Conservation (phyloP, 1,140 invertebrate species). For the Drosophila auraria region DNA sequence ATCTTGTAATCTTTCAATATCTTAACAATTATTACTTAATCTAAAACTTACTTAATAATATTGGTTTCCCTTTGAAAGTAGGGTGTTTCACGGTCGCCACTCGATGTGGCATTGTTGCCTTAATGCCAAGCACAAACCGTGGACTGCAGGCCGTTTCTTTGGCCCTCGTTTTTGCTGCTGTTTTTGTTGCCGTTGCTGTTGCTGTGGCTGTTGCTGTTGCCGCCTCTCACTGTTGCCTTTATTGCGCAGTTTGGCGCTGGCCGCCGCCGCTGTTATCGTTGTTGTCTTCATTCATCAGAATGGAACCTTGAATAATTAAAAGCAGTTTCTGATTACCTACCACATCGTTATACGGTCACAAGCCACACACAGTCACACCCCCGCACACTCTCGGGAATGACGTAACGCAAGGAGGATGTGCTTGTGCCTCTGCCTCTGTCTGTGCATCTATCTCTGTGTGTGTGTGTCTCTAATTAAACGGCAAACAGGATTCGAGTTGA, state of each 20-base stretch:
- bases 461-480: slow-evolving; percentile 84
- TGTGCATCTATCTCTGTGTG: slow-evolving; percentile 51
- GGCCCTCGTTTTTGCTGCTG: slow-evolving; percentile 25
- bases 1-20: no score
- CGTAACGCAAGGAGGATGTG: slow-evolving; percentile 42
- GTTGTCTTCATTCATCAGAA: slow-evolving; percentile 84
- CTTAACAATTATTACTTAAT: no score
- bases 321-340: slow-evolving; percentile 84
- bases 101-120: slow-evolving; percentile 33
- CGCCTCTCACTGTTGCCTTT: slow-evolving; percentile 59
- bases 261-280: slow-evolving; percentile 63
- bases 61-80: no score
- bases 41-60: no score
- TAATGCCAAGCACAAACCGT: slow-evolving; percentile 68
- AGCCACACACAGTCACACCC: slow-evolving; percentile 59
- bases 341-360: slow-evolving; percentile 83
- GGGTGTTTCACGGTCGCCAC: background rate
- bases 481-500: slow-evolving; percentile 83
- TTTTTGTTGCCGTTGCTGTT: slow-evolving; percentile 14
- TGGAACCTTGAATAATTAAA: slow-evolving; percentile 84
- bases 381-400: slow-evolving; percentile 1
- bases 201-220: slow-evolving; percentile 7
- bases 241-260: slow-evolving; percentile 76
- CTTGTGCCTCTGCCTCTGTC: slow-evolving; percentile 7
- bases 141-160: slow-evolving; percentile 58